A percentile compares a stretch with the other conserved stretches of the same genome.
These are phyloP conservation scores for Nemotelus nigrinus DNA, from an alignment of 2,888 invertebrate genomes.

Conservation along the genomic window DNA sequence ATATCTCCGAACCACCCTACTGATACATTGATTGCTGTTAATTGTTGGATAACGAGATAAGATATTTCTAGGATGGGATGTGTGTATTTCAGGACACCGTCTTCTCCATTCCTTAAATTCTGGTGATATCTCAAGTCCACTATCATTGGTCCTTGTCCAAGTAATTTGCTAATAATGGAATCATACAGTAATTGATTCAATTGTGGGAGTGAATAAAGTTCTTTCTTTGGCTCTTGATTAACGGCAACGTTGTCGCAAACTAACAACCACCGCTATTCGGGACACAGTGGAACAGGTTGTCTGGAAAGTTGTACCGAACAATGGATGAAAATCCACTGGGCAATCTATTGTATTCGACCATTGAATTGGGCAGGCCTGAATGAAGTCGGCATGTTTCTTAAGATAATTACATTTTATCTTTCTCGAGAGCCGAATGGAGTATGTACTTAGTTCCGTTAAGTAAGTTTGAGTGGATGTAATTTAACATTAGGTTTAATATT, in stretches of 20 bases:
- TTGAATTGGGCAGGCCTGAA: not conserved
- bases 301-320: not conserved
- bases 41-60: no score
- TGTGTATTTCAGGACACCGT: no score
- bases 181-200: conserved; percentile 10
- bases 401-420: conserved; percentile 4
- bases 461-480: no score
- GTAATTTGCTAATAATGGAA: conserved; percentile 18
- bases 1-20: no score
- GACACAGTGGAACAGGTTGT: not conserved
- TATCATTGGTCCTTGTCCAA: not conserved
- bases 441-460: no score
- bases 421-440: not conserved
- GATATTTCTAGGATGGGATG: no score
- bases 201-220: conserved; percentile 5
- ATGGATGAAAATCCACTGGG: not conserved
- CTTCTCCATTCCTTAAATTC: no score
- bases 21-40: no score
- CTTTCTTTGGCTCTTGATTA: not conserved
- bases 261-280: not conserved
- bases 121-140: not conserved
- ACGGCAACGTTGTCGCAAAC: no score
- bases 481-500: no score
- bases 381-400: not conserved
- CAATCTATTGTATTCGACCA: conserved; percentile 8